A percentile compares a stretch with the other conserved stretches of the same genome.
Conservation (phyloP, 2,888 invertebrate genomes). For the Philereme transversata region DNA sequence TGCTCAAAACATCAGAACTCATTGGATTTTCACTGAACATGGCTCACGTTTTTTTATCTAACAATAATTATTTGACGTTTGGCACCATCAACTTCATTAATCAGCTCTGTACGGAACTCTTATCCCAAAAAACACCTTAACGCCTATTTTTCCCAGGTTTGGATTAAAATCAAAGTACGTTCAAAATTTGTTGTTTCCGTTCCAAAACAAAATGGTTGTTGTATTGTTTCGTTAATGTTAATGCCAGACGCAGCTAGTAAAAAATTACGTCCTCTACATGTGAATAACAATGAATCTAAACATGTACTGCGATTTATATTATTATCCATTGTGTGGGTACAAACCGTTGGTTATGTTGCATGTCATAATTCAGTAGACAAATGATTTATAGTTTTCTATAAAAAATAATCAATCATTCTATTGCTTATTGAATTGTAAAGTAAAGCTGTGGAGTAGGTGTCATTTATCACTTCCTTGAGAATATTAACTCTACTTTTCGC, state of each 20-base stretch:
- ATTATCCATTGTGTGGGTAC: constrained; percentile 38
- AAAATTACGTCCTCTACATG: constrained; percentile 58
- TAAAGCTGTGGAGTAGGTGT: too few relatives aligned
- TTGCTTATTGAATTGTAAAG: too few relatives aligned
- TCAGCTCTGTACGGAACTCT: constrained; percentile 3
- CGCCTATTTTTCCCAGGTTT: constrained; percentile 22
- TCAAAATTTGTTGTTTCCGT: constrained; percentile 59
- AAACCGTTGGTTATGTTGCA: constrained; percentile 33
- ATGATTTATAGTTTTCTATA: constrained; percentile 25
- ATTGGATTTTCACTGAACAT: too few relatives aligned
- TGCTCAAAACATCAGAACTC: too few relatives aligned
- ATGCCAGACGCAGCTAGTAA: constrained; percentile 47
- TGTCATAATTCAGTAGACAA: constrained; percentile 25
- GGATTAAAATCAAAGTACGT: constrained; percentile 37
- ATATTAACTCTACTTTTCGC: too few relatives aligned
- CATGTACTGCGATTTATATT: constrained; percentile 37
- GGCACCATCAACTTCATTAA: not conserved
- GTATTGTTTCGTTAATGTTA: constrained; percentile 54
- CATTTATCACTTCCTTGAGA: too few relatives aligned
- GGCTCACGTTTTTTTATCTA: too few relatives aligned
- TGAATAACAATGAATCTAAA: constrained; percentile 55
- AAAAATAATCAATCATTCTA: too few relatives aligned
- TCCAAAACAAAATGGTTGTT: constrained; percentile 46
- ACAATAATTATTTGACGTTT: too few relatives aligned
- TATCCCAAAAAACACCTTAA: not conserved